Conservation (phyloP, 2,888 invertebrate species). For the Sarcophaga subvicina region DNA sequence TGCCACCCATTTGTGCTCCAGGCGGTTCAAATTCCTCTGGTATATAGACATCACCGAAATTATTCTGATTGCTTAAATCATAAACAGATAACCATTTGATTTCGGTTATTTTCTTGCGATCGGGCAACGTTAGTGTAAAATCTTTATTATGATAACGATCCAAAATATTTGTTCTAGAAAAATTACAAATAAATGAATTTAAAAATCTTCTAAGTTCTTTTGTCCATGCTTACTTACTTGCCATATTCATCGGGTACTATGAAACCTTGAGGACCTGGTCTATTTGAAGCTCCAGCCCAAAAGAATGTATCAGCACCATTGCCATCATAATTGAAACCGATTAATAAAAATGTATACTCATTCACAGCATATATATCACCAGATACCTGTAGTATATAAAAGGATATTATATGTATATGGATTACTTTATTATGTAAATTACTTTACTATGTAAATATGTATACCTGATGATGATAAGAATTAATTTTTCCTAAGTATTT, state of each 20-base stretch:
- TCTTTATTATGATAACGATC: constrained; percentile 93
- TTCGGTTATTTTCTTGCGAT: constrained; percentile 92
- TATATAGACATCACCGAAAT: constrained; percentile 94
- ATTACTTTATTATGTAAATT: constrained; percentile 18
- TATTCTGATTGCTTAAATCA: constrained; percentile 92
- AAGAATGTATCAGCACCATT: constrained; percentile 96
- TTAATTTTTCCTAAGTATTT: constrained; percentile 92
- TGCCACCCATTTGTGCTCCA: constrained; percentile 84
- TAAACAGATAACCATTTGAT: constrained; percentile 95
- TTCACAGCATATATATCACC: constrained; percentile 95
- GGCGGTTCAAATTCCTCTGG: constrained; percentile 96
- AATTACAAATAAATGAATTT: background rate
- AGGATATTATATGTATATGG: background rate
- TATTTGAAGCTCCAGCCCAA: constrained; percentile 94
- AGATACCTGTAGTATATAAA: constrained; percentile 85
- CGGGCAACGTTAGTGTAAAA: constrained; percentile 90
- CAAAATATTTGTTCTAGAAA: constrained; percentile 89
- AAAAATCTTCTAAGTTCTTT: background rate
- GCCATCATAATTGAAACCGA: constrained; percentile 94
- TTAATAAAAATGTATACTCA: constrained; percentile 90
- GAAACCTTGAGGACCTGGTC: constrained; percentile 95
- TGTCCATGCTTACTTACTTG: constrained; percentile 84
- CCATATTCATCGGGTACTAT: constrained; percentile 94
- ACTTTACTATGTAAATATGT: constrained; percentile 10
- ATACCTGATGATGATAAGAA: constrained; percentile 92